A percentile compares a stretch with the other conserved stretches of the same genome.
Evolutionary conservation across 2,888 invertebrate genomes (phyloP).

Genomic region (Psylliodes chrysocephalus): DNA sequence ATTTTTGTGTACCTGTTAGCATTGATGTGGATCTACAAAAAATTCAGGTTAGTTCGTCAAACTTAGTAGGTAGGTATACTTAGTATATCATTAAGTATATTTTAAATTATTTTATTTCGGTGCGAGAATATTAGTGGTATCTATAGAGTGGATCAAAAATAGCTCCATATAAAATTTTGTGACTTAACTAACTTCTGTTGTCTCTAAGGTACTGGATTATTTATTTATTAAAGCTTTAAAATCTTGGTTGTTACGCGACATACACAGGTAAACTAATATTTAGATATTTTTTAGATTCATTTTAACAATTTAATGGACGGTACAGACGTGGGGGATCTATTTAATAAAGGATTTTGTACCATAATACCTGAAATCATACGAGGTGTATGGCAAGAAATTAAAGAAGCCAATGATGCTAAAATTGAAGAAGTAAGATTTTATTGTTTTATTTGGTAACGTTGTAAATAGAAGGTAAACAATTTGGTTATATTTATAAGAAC

Average conservation of each 20-base stretch:
- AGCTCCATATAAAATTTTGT: no score
- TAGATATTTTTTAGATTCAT: slow-evolving; percentile 23
- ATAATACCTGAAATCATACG: slow-evolving; percentile 37
- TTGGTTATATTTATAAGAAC: no score
- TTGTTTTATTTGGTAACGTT: no score
- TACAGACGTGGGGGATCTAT: slow-evolving; percentile 35
- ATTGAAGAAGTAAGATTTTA: slow-evolving; percentile 40
- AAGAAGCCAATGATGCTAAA: slow-evolving; percentile 32
- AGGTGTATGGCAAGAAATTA: slow-evolving; percentile 41
- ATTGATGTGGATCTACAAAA: slow-evolving; percentile 12
- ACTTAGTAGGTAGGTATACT: not conserved
- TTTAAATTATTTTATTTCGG: no score
- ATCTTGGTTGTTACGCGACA: no score
- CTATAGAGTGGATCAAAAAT: no score
- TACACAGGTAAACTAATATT: not conserved
- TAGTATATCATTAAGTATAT: no score
- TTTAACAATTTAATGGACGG: slow-evolving; percentile 42
- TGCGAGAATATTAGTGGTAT: no score
- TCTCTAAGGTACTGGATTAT: no score
- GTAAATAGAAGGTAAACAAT: no score
- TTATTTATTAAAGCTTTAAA: no score
- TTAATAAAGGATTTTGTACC: slow-evolving; percentile 33
- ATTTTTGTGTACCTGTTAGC: slow-evolving; percentile 17
- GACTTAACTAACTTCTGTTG: no score
- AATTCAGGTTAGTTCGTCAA: slow-evolving; percentile 4